Evolutionary conservation across 2,797 vertebrate species (phyloP).

Genomic region (Aythya fuligula): DNA sequence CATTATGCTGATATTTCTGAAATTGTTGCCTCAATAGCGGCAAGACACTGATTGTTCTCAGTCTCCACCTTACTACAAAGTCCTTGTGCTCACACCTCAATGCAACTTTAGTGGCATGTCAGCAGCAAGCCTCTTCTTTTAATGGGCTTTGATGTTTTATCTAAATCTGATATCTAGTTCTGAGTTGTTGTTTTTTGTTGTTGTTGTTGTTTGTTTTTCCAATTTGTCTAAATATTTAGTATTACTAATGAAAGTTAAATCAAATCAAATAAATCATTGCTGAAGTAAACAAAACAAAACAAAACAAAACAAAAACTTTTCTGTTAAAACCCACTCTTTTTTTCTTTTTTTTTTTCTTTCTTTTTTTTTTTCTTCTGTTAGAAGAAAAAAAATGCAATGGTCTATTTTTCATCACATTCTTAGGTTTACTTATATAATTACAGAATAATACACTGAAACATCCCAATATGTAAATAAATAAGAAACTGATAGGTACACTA

Average conservation of each 20-base stretch:
- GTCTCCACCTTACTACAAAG: background rate
- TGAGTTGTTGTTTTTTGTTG: background rate
- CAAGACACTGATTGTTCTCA: background rate
- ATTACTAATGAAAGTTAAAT: background rate
- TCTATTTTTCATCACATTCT: background rate
- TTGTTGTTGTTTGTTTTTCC: background rate
- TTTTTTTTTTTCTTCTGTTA: background rate
- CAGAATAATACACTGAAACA: background rate
- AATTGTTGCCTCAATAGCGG: background rate
- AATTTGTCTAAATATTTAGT: background rate
- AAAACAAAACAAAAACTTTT: background rate
- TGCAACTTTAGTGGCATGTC: background rate
- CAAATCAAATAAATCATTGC: background rate
- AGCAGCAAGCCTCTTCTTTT: background rate
- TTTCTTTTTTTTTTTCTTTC: background rate
- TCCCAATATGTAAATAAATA: background rate
- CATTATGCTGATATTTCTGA: background rate
- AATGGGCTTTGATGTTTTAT: background rate
- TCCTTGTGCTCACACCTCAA: background rate
- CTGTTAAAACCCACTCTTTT: background rate
- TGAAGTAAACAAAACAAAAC: background rate
- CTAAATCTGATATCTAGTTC: background rate
- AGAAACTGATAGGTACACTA: background rate
- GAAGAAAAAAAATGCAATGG: background rate
- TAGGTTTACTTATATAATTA: background rate